phyloP scores from a whole-genome alignment of 2,888 invertebrate genomes.

The Drosophila kambysellisi region DNA sequence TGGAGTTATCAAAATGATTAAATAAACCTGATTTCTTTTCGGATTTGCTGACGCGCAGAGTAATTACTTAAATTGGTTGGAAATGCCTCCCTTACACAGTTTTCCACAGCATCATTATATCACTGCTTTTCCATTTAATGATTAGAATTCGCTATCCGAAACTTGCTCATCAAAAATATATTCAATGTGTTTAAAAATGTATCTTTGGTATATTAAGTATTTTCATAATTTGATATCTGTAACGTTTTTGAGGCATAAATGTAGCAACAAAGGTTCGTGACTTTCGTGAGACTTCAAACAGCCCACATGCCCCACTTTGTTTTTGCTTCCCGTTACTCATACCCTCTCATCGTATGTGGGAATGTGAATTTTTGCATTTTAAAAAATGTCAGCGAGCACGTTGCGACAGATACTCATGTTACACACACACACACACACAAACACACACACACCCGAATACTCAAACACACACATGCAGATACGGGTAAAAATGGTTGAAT shows the following conservation, averaged over 20 bases:
- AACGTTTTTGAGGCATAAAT: not conserved
- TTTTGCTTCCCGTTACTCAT: not conserved
- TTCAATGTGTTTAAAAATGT: not conserved
- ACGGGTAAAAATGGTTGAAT: conserved; percentile 37
- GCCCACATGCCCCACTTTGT: conserved; percentile 4
- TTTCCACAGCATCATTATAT: not conserved
- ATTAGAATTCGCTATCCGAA: not conserved
- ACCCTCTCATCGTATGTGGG: not conserved
- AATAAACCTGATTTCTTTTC: not conserved
- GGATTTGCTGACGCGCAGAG: not conserved
- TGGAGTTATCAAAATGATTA: not conserved
- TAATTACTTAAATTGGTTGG: not conserved
- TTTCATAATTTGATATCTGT: conserved; percentile 7
- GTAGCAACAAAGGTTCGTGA: conserved; percentile 8
- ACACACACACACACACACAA: not conserved
- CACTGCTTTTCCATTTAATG: not conserved
- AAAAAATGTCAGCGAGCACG: conserved; percentile 30
- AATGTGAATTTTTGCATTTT: conserved; percentile 36
- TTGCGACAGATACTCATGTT: conserved; percentile 31
- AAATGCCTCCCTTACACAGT: not conserved
- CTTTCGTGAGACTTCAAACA: conserved; percentile 20
- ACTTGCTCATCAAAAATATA: not conserved
- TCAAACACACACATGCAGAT: conserved; percentile 3
- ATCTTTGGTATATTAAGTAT: not conserved
- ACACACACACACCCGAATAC: not conserved